These are phyloP conservation scores for Brenthis daphne DNA, from an alignment of 2,888 invertebrate species.

Conservation along the genomic window DNA sequence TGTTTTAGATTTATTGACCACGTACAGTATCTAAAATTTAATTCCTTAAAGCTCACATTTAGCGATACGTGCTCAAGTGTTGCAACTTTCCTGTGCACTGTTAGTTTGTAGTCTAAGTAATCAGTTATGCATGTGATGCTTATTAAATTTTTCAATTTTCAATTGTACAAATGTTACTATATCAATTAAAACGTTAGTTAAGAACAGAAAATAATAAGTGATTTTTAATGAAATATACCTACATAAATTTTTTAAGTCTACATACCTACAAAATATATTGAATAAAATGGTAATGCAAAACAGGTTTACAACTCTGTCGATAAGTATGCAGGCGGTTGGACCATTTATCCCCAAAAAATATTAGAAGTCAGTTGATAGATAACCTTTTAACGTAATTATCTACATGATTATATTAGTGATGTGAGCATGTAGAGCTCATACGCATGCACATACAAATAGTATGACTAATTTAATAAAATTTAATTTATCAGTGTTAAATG, in stretches of 20 bases:
- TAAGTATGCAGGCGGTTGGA: neutral
- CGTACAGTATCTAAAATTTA: neutral
- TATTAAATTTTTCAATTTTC: no score
- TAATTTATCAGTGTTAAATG: neutral
- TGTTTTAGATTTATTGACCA: neutral
- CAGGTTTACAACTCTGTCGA: neutral
- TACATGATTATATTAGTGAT: no score
- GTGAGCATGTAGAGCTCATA: no score
- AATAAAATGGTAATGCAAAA: neutral
- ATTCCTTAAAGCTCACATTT: conserved; percentile 1
- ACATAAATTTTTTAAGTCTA: no score
- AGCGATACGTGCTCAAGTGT: conserved; percentile 54
- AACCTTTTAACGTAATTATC: conserved; percentile 2
- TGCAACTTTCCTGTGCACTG: conserved; percentile 60
- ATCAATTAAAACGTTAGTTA: no score
- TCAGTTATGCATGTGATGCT: no score
- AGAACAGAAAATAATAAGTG: no score
- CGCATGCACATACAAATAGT: neutral
- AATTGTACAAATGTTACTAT: no score
- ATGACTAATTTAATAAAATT: conserved; percentile 2
- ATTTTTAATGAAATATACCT: no score
- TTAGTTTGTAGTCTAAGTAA: conserved; percentile 48
- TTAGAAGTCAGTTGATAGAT: neutral
- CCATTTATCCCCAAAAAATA: neutral
- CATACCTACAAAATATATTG: no score